These are phyloP conservation scores for Lasioglossum lativentre DNA, from an alignment of 2,888 invertebrate species.

Conservation along the genomic window DNA sequence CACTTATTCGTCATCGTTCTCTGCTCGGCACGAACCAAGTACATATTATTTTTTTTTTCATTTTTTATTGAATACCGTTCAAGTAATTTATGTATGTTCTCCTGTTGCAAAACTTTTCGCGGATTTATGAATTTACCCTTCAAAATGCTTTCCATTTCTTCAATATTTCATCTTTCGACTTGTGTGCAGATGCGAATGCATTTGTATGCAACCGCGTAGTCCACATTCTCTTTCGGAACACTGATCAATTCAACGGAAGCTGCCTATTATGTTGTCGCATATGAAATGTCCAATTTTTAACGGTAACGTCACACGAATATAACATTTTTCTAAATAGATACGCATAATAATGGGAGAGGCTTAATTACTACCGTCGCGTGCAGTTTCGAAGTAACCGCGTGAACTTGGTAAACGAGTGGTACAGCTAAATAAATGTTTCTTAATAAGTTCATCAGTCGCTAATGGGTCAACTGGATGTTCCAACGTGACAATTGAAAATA, in stretches of 20 bases:
- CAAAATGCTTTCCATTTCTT: too few species aligned
- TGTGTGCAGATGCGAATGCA: not conserved
- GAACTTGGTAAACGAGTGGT: conserved; percentile 31
- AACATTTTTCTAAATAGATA: conserved; percentile 11
- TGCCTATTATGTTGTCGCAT: conserved; percentile 27
- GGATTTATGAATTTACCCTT: too few species aligned
- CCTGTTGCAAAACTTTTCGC: too few species aligned
- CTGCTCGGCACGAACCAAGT: too few species aligned
- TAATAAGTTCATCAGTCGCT: conserved; percentile 18
- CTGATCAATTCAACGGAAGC: conserved; percentile 47
- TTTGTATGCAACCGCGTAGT: conserved; percentile 9
- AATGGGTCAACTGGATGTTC: not conserved
- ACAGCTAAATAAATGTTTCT: conserved; percentile 25
- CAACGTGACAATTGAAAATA: not conserved
- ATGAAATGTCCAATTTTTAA: conserved; percentile 9
- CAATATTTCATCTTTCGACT: too few species aligned
- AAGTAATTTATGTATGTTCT: too few species aligned
- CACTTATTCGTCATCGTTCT: too few species aligned
- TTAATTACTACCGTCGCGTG: conserved; percentile 45
- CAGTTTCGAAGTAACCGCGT: conserved; percentile 40
- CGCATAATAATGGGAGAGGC: conserved; percentile 49
- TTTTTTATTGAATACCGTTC: too few species aligned
- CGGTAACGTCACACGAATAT: not conserved
- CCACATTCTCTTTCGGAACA: conserved; percentile 52
- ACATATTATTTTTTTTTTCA: too few species aligned